Percentiles rank a stretch among this genome's conserved stretches.
Conservation (phyloP, 2,797 vertebrate species). For the Austrolebias charrua region DNA sequence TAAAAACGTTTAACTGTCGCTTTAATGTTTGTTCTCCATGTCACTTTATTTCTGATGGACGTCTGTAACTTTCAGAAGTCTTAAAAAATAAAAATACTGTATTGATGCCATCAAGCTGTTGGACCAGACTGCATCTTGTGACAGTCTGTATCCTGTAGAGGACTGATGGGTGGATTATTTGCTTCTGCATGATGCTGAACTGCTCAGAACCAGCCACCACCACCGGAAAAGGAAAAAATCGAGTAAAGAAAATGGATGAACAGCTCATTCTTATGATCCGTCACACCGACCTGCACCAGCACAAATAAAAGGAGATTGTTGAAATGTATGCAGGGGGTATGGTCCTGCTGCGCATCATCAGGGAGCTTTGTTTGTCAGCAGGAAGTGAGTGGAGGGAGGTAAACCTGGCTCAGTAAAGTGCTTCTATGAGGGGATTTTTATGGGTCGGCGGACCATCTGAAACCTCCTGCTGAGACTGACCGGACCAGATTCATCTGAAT, state of each 20-base stretch:
- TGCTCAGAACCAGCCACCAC: too few relatives aligned
- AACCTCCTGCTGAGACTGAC: constrained; percentile 32
- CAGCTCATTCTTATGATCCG: constrained; percentile 8
- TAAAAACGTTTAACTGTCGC: too few relatives aligned
- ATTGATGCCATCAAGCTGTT: too few relatives aligned
- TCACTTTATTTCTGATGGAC: too few relatives aligned
- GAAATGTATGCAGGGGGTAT: constrained; percentile 13
- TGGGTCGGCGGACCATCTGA: constrained; percentile 18
- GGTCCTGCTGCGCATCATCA: not conserved
- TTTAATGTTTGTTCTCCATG: too few relatives aligned
- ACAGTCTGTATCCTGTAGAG: not conserved
- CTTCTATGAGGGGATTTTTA: constrained; percentile 39
- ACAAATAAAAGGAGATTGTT: constrained; percentile 8
- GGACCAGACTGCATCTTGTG: too few relatives aligned
- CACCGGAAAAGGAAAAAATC: too few relatives aligned
- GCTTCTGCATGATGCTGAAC: not conserved
- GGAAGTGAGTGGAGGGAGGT: constrained; percentile 11
- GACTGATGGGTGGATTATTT: constrained; percentile 1
- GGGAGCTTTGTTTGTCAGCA: constrained; percentile 24
- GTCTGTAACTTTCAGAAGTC: too few relatives aligned
- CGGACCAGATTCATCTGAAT: not conserved
- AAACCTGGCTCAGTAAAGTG: constrained; percentile 24
- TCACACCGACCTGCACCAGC: constrained; percentile 9
- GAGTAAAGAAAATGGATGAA: too few relatives aligned
- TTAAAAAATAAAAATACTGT: too few relatives aligned